Base-by-base conservation (phyloP, 1,140 invertebrate genomes). In the Bactericera cockerelli region DNA sequence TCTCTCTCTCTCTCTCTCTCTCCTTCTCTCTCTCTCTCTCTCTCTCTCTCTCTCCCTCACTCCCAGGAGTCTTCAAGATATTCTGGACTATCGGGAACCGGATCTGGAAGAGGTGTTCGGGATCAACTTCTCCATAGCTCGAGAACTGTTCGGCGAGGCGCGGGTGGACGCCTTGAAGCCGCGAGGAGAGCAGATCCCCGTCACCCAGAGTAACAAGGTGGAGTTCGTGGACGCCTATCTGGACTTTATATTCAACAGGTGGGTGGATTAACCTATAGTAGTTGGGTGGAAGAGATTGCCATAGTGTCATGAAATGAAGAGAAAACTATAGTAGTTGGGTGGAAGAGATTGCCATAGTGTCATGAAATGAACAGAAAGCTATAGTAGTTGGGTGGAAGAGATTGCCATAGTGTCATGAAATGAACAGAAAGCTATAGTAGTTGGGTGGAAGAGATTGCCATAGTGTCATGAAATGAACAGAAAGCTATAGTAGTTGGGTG, bases 221-320 rank as follows among this genome's bases (percentile, higher is more conserved):
- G 87, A 93, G 70, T 96, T 91, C 72, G 91, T 98, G 0, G 79
- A 93, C 63, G 70, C 89, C 1, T 96, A 96, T 67, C 82, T 98
- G 14, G 86, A 96, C 70, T 92, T 86, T 66, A 75, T 95, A 54
- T 79, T 97, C 54, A 94, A 93, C 69, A 84, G 82, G 68, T 31
- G n/a, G n/a, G n/a, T n/a, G n/a, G n/a, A n/a, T n/a, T n/a, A n/a
- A n/a, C n/a, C n/a, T n/a, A n/a, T n/a, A n/a, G n/a, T n/a, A n/a
- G n/a, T n/a, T n/a, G n/a, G n/a, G n/a, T n/a, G n/a, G n/a, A n/a
- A n/a, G n/a, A n/a, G n/a, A n/a, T n/a, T n/a, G n/a, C n/a, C n/a
- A n/a, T n/a, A n/a, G n/a, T n/a, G n/a, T n/a, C n/a, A n/a, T n/a
- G n/a, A n/a, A n/a, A n/a, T n/a, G n/a, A n/a, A n/a, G n/a, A n/a